Evolutionary conservation across 2,888 invertebrate species (phyloP), one percentile per base, ranked within the genome.

Genomic region (Dexiosoma caninum): DNA sequence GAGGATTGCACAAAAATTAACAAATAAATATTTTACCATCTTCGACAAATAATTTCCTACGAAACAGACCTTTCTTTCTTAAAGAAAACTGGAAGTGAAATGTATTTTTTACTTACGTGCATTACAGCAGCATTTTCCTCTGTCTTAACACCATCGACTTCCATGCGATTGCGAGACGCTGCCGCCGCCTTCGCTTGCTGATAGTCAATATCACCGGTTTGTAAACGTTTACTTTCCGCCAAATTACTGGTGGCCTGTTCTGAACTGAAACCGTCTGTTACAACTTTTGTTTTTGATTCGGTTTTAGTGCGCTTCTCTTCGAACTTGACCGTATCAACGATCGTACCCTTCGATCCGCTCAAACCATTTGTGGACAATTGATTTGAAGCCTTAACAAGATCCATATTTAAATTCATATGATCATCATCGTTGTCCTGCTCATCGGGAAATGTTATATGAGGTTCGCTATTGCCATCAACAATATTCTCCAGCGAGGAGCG

Each of bases 281-380:
- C 93, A 37, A 95, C 95, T 89, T 95, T 94, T 0, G 95, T 95
- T 85, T 94, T 93, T 32, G 93, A 93, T 76, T 95, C 94, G 69
- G 95, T 95, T 82, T 95, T 95, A 89, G 94, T 94, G 84, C 95
- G 93, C 87, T 95, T 96, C 89, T 96, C 95, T 89, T 96, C 95
- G 88, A 95, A 96, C 89, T 95, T 96, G 83, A 96, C 91, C 72
- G 94, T 94, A 86, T 95, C 93, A 35, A 89, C 86, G 5, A 77
- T 19, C 14, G 88, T 87, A 71, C 88, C 89, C 82, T 91, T 85
- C 16, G 90, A 88, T 32, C 88, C 87, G 72, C 84, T 88, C 42
- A 89, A 62, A 5, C 86, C 89, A 75, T 86, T 88, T 86, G 89
- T 85, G 85, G 90, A 84, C 87, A 88, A 77, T 86, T 90, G 86